Conservation (phyloP, 2,888 invertebrate species). For the Strigamia transsilvanica region DNA sequence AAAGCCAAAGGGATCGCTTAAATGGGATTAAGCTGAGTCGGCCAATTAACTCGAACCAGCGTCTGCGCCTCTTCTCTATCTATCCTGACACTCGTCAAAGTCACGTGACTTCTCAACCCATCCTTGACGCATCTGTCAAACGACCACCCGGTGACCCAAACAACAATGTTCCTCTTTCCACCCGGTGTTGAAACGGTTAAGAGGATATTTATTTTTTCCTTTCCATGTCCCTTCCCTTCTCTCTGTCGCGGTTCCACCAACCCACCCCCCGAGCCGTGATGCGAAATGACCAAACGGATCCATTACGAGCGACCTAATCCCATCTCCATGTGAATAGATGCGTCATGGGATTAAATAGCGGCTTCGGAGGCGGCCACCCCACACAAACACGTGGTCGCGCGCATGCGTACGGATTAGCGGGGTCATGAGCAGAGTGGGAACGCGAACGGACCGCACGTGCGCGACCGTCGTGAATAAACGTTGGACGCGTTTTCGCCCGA, state of each 20-base stretch:
- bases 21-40: constrained; percentile 20
- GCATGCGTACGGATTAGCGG: constrained; percentile 10
- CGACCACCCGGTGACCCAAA: constrained; percentile 2
- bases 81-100: constrained; percentile 7
- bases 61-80: not conserved
- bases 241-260: too few species aligned
- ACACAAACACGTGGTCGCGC: constrained; percentile 15
- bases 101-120: not conserved
- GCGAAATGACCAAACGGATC: constrained; percentile 14
- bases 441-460: constrained; percentile 20
- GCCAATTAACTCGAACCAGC: constrained; percentile 15
- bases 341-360: constrained; percentile 10
- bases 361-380: not conserved
- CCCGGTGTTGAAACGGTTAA: constrained; percentile 6
- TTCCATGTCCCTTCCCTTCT: too few species aligned
- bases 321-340: constrained; percentile 1
- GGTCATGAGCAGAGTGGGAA: constrained; percentile 10
- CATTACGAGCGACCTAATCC: constrained; percentile 1
- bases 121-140: constrained; percentile 12
- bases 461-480: not conserved
- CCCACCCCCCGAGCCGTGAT: not conserved
- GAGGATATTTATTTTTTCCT: too few species aligned
- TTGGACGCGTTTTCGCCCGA: constrained; percentile 6
- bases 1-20: constrained; percentile 20
- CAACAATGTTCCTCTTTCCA: not conserved